Percentiles rank a stretch among this genome's conserved stretches.
phyloP scores from a whole-genome alignment of 2,113 vertebrate genomes.

The Menidia beryllina region DNA sequence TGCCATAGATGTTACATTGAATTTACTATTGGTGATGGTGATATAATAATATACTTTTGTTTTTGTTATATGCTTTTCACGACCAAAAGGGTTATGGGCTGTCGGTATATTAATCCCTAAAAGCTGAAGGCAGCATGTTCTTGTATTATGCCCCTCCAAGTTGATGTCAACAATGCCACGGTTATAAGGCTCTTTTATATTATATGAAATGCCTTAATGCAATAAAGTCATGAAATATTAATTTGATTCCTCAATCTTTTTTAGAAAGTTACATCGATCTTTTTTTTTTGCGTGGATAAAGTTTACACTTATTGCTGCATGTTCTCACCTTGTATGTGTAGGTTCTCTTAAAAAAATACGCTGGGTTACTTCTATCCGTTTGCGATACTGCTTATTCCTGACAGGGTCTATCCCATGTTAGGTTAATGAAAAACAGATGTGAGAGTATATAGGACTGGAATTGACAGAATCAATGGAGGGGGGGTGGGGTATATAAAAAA shows the following conservation, averaged over 20 bases:
- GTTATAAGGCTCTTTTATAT: constrained; percentile 60
- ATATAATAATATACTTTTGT: constrained; percentile 16
- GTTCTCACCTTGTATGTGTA: too few relatives aligned
- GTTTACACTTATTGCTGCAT: too few relatives aligned
- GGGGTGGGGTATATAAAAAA: too few relatives aligned
- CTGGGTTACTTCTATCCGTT: too few relatives aligned
- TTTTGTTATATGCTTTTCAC: constrained; percentile 34
- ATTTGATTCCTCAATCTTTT: neutral
- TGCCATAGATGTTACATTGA: constrained; percentile 27
- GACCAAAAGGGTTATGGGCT: constrained; percentile 13
- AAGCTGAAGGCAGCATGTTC: constrained; percentile 25
- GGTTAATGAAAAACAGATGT: too few relatives aligned
- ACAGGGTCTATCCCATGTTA: too few relatives aligned
- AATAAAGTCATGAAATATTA: constrained; percentile 59
- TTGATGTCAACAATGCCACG: constrained; percentile 40
- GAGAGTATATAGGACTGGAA: too few relatives aligned
- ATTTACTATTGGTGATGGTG: constrained; percentile 56
- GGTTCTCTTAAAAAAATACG: too few relatives aligned
- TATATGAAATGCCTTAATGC: constrained; percentile 67
- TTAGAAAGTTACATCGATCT: too few relatives aligned
- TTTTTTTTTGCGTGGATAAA: too few relatives aligned
- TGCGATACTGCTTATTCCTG: too few relatives aligned
- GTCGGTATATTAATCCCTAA: constrained; percentile 12
- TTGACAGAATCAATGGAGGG: too few relatives aligned
- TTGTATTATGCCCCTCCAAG: neutral